These are phyloP conservation scores for Laterallus jamaicensis DNA, from an alignment of 2,113 vertebrate species.

Conservation along the genomic window DNA sequence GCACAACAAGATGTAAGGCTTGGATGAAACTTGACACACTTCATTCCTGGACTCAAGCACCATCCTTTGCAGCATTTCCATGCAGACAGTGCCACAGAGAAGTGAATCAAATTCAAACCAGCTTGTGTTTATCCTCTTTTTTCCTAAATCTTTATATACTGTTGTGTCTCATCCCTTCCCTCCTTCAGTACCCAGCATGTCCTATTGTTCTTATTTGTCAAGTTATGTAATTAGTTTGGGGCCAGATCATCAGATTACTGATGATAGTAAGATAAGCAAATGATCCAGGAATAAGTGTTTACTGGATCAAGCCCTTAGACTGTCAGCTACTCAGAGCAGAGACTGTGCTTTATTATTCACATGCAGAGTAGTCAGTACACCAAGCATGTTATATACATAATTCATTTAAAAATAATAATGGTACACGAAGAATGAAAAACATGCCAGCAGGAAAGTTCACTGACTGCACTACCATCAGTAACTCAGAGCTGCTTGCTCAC, in stretches of 20 bases:
- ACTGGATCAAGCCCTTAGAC: conserved; percentile 40
- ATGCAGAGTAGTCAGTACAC: conserved; percentile 14
- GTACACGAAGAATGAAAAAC: conserved; percentile 43
- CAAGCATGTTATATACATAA: conserved; percentile 32
- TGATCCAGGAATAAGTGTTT: conserved; percentile 34
- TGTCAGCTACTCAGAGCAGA: conserved; percentile 29
- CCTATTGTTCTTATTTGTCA: background rate
- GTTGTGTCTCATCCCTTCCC: background rate
- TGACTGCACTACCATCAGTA: conserved; percentile 6
- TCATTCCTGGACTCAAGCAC: background rate
- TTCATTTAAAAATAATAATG: conserved; percentile 56
- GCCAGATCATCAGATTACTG: conserved; percentile 29
- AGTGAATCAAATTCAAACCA: conserved; percentile 10
- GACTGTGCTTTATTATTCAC: conserved; percentile 33
- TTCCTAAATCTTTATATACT: background rate
- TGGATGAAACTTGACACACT: background rate
- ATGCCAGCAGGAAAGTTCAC: conserved; percentile 35
- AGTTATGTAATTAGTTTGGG: conserved; percentile 23
- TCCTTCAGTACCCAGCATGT: background rate
- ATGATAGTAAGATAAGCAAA: conserved; percentile 4
- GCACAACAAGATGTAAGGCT: background rate
- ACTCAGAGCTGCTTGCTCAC: background rate
- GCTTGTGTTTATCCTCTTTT: background rate
- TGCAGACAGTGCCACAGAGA: background rate
- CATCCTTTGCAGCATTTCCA: background rate